Base-by-base conservation (phyloP, 37 sponge, comb jelly and placozoan genomes). In the Agelas oroides region DNA sequence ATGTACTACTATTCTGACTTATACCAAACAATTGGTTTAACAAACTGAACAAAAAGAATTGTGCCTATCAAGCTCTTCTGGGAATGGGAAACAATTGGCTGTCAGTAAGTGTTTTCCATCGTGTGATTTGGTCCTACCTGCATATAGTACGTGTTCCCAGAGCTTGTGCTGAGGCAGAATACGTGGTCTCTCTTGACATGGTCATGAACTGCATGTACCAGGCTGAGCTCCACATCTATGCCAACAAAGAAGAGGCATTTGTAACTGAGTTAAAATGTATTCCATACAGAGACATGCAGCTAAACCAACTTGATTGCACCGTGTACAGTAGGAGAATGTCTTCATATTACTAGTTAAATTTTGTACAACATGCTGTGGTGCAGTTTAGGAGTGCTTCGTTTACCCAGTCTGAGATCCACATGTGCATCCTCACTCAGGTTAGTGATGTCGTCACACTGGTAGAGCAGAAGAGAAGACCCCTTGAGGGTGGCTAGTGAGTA, bases 141-240 rank as follows among this genome's bases (percentile, higher is more conserved):
- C 68, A 92, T 41, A 69, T 92, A 92, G 65, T 82, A 92, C 24
- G 88, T 78, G 27, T 87, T 71, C 1, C 92, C 92, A 70, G 31
- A 63, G 63, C 61, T 63, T 33, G 87, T 87, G 60, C 84, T 92
- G 65, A 92, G 78, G 65, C 88, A 92, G 74, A 92, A 87, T 2
- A 92, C 24, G 59, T 83, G 46, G 36, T 92, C 92, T 74, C 88
- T 82, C 70, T 87, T 92, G 65, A 92, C 58, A 59, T 92, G 87
- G 54, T 92, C 92, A 53, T 87, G 77, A 0, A 83, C 84, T 25
- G 92, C 63, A 52, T 87, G 84, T 12, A 80, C 92, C 33, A 92
- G 76, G 70, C 77, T 33, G 59, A 40, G 59, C 13, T 65, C 71
- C 19, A 86, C 52, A 64, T 90, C 82, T 90, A 73, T 12, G 76